phyloP scores from a whole-genome alignment of 2,113 vertebrate species.

The Leucosticte australis region DNA sequence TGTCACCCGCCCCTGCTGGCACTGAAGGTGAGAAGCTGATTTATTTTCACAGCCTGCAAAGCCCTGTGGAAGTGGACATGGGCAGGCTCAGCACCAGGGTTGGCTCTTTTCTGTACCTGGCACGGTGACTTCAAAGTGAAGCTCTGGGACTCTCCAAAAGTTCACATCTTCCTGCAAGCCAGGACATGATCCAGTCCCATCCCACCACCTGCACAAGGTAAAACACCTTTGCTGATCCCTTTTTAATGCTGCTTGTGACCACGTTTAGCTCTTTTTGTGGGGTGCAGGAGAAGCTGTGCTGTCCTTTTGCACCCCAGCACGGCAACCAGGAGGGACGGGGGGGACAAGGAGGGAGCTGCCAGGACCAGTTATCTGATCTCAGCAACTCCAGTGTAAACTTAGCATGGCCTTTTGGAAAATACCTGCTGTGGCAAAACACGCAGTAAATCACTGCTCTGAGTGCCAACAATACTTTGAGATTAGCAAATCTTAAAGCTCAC shows the following conservation, averaged over 20 bases:
- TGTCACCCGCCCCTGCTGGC: neutral
- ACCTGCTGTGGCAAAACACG: constrained; percentile 11
- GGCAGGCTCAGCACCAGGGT: neutral
- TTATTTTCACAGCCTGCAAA: constrained; percentile 18
- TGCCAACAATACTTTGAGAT: constrained; percentile 65
- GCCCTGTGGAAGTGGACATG: neutral
- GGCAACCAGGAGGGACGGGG: fast-evolving
- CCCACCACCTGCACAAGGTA: fast-evolving
- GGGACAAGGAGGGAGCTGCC: neutral
- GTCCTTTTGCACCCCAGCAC: neutral
- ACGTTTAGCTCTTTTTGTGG: fast-evolving
- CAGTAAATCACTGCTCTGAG: constrained; percentile 34
- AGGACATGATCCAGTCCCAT: neutral
- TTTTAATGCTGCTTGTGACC: fast-evolving
- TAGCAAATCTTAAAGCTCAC: constrained; percentile 6
- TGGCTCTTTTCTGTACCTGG: neutral
- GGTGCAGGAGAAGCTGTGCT: neutral
- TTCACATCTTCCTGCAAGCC: neutral
- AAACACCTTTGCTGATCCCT: neutral
- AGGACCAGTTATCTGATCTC: constrained; percentile 24
- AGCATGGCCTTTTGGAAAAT: constrained; percentile 66
- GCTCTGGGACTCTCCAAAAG: fast-evolving
- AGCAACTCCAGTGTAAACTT: constrained; percentile 51
- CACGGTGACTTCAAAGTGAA: neutral
- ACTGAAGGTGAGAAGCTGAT: neutral